Evolutionary conservation across 2,888 invertebrate species (phyloP), one percentile per base, ranked within the genome.

Genomic region (Pandemis corylana): DNA sequence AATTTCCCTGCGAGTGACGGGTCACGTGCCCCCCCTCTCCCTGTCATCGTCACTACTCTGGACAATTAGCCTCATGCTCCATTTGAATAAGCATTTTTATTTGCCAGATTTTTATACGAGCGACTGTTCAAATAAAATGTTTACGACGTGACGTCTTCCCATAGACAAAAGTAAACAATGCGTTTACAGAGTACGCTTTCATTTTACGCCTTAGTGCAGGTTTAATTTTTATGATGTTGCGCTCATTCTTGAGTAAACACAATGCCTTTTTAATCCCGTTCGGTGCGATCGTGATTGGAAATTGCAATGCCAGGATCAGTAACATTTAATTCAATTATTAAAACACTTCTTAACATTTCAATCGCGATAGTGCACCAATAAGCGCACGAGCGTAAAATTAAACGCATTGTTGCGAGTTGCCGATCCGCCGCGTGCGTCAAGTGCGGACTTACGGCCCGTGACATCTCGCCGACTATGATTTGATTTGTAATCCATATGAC

Each of bases 1-100:
- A 94, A 94, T 94, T 94, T 94, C 89, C 86, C 94, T 95, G 95
- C 91, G 87, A 90, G 87, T 94, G 95, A 95, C 95, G 91, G 95
- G 95, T 93, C 95, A 94, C 94, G 95, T 95, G 95, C 80, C 85
- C 86, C 28, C 83, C 80, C 51, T 56, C 59, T 59, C 59, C 79
- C 92, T 92, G 93, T 91, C 93, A 92, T 92, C 89, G 82, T 92
- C 93, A 93, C 91, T 92, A 89, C 91, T 83, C 83, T 82, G 91
- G 89, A 93, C 93, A 94, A 94, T 94, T 93, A 94, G 92, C 71
- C 53, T 28, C 62, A 20, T 67, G 67, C 62, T 66, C 68, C 68
- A 62, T 61, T 61, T 75, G 75, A 75, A 75, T 75, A 67, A 75
- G 62, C 71, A 71, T 75, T 74, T 75, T 87, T 85, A n/a, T 89